These are phyloP conservation scores for Poicephalus meyeri DNA, from an alignment of 2,113 vertebrate species.

Conservation along the genomic window DNA sequence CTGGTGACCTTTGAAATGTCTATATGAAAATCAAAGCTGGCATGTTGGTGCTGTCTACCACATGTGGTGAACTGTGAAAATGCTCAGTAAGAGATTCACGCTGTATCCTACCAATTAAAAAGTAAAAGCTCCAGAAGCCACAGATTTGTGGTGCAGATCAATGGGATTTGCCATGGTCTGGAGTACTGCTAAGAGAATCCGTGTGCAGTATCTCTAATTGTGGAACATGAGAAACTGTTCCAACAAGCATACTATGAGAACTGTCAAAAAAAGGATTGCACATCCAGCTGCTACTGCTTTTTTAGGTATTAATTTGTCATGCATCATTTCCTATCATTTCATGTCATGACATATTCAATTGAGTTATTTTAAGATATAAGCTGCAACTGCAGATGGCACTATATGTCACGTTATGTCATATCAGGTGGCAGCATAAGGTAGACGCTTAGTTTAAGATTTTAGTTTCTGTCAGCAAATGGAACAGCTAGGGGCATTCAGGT, in stretches of 20 bases:
- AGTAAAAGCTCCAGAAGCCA: neutral
- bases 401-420: neutral
- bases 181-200: neutral
- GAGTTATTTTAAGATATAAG: conserved; percentile 38
- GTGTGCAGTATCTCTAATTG: neutral
- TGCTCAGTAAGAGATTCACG: neutral
- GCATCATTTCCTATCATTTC: conserved; percentile 48
- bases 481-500: neutral
- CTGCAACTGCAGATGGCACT: neutral
- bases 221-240: neutral
- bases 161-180: neutral
- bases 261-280: neutral
- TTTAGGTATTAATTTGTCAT: conserved; percentile 44
- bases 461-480: neutral
- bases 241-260: neutral
- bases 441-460: neutral
- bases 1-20: neutral
- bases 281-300: conserved; percentile 4
- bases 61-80: neutral
- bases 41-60: rapidly evolving
- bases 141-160: neutral
- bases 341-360: conserved; percentile 28
- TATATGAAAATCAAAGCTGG: neutral
- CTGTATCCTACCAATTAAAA: neutral
- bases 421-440: conserved; percentile 40